Evolutionary conservation across 92 coral and sea anemone species (phyloP), one percentile per base, ranked within the genome.

Genomic region (Desmophyllum pertusum): DNA sequence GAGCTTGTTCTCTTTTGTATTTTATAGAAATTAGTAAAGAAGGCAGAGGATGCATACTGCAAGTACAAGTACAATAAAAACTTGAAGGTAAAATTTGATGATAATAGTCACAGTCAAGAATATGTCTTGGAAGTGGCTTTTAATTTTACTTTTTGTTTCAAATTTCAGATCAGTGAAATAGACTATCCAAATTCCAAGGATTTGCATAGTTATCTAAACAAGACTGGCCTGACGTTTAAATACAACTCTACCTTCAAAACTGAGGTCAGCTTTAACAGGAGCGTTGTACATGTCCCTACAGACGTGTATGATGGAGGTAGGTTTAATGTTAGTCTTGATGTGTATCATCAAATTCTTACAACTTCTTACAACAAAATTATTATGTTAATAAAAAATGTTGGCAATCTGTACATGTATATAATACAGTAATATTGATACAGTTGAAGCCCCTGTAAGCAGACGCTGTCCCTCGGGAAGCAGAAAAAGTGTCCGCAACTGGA

Each of bases 291-390:
- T 79, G 95, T 95, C 19, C 99, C 99, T 2, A 94, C 98, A 27
- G 99, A 96, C 80, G 98, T 96, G 21, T 96, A 90, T 86, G 92
- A 96, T 80, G 98, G 98, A 84, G 88, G 99, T 96, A 88, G 83
- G 62, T 27, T 57, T 3, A 51, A 41, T 43, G 30, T 46, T 18
- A 73, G 76, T 42, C 25, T 39, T 70, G 15, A 14, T 41, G 45
- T n/a, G 31, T 70, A 4, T 0, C 76, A 46, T 9, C 14, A 14
- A 6, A 45, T 6, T 45, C n/a, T n/a, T n/a, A n/a, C n/a, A n/a
- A n/a, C n/a, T n/a, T n/a, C n/a, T n/a, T n/a, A n/a, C n/a, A n/a
- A n/a, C n/a, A n/a, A n/a, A n/a, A n/a, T n/a, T n/a, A n/a, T n/a
- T n/a, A n/a, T n/a, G n/a, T n/a, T n/a, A n/a, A n/a, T n/a, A n/a